Evolutionary conservation across 2,888 invertebrate genomes (phyloP), one percentile per base, ranked within the genome.

Genomic region (Habroteleia sp.): DNA sequence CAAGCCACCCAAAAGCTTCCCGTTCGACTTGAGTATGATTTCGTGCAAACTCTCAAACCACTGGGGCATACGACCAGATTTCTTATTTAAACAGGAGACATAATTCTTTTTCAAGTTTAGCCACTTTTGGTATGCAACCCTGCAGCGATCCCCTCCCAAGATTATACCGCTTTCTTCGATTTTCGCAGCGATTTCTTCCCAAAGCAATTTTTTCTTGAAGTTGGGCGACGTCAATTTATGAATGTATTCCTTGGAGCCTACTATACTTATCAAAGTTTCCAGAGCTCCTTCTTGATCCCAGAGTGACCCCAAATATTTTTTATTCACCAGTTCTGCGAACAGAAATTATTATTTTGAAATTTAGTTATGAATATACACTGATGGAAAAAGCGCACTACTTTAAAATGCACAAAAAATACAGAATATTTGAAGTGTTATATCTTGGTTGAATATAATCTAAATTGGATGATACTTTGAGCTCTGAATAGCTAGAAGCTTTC

Each of bases 71-170:
- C 63, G 60, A 14, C 74, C 68, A 0, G 60, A 50, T 10, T 62
- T 74, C 23, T 68, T 74, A 8, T 74, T 68, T 6, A 74, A 33
- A 4, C 10, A 20, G 16, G 66, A 42, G n/a, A 74, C 62, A 68
- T 74, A 74, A 8, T 74, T 74, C 10, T 74, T 74, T 10, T 74
- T 74, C 29, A 74, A 52, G 16, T 74, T 74, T 8, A 74, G 27
- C 74, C 69, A 74, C 65, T 74, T 74, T 17, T 74, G 74, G 29
- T 74, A 74, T 3, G 46, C 69, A n/a, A 74, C 58, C 39, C 69
- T 17, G 11, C 74, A 74, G 7, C 74, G 69, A 48, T 74, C 69
- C 2, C 16, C 0, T 11, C 74, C 74, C 2, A 74, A 3, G 14
- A 31, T 16, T 11, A 74, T 63, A 1, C 74, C 74, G 7, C 25